Evolutionary conservation across 2,113 vertebrate species (phyloP), one percentile per base, ranked within the genome.

Genomic region (Romanogobio albipinnatus): DNA sequence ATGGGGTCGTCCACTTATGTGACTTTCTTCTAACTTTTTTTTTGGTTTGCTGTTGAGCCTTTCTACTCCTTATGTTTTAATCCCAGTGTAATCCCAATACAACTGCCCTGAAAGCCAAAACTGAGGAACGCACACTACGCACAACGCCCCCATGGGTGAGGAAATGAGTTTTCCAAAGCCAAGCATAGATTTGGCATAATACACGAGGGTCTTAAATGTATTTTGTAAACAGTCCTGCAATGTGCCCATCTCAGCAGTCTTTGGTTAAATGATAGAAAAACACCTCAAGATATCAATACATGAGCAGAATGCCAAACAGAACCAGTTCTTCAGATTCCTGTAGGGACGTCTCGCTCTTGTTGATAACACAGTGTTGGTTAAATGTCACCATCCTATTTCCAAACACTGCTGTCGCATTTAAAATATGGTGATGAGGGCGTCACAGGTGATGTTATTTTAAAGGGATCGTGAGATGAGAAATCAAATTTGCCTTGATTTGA

Each of bases 201-300:
- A 66, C 78, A 66, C 22, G 59, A 59, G 78, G 59, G 59, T 64
- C 14, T 62, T 17, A 3, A 10, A 3, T 79, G 58, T 45, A 11
- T 62, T 64, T 22, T 49, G 77, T 80, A 80, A 80, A 80, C 77
- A 80, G n/a, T 80, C 45, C 43, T 62, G 43, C 59, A 64, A 49
- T 71, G 66, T 83, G 61, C 61, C 78, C 62, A 70, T 86, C 36
- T 86, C 84, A 70, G 86, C 79, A 39, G 36, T 86, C 70, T 86
- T 86, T 36, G 76, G 79, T 80, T 66, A 64, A 80, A 80, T 80
- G 9, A 80, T 80, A 19, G 49, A 66, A 80, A 76, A 66, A 64
- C 59, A 66, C 39, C 39, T 36, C 53, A 36, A 64, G 61, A 76
- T 81, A 80, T 84, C 86, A 87, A 82, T 64, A 82, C 84, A 86